phyloP scores from a whole-genome alignment of 2,797 vertebrate genomes.

The Aplochiton taeniatus region DNA sequence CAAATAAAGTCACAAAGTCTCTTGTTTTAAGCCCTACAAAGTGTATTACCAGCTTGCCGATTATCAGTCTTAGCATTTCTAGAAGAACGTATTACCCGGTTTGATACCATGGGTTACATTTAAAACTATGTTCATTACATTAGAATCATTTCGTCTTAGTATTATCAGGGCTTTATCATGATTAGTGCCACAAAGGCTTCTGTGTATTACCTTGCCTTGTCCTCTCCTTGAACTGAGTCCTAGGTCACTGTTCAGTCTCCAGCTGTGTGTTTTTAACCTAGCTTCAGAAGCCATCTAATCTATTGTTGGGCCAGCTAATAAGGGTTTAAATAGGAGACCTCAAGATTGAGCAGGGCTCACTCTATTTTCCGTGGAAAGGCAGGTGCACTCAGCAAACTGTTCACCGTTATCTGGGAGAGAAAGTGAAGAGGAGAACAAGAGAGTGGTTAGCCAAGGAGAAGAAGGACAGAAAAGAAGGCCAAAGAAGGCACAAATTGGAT shows the following conservation, averaged over 20 bases:
- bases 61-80: neutral
- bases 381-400: neutral
- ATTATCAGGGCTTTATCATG: no score
- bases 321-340: neutral
- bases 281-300: neutral
- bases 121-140: no score
- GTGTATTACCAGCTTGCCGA: neutral
- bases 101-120: no score
- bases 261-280: neutral
- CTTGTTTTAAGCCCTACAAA: conserved; percentile 24
- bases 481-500: neutral
- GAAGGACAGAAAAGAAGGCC: neutral
- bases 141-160: no score
- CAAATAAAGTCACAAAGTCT: conserved; percentile 38
- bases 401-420: no score
- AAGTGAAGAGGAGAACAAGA: neutral
- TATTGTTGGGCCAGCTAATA: neutral
- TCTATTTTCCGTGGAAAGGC: neutral
- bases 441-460: neutral
- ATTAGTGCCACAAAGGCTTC: no score
- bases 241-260: neutral
- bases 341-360: neutral
- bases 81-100: neutral
- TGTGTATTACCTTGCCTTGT: no score
- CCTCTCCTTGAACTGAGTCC: no score